phyloP scores from a whole-genome alignment of 2,888 invertebrate species.

The Philereme transversata region DNA sequence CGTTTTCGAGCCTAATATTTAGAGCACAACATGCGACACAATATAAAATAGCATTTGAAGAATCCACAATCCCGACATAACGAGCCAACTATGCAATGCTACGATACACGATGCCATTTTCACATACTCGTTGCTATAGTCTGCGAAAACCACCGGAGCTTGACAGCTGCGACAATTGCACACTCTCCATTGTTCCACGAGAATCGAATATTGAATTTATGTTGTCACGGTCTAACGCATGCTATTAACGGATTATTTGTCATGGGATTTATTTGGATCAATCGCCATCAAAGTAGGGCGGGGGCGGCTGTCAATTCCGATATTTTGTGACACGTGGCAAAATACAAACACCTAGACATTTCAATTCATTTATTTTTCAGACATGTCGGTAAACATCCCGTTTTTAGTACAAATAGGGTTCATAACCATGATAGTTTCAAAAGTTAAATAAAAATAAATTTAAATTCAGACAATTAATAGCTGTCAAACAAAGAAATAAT shows the following conservation, averaged over 20 bases:
- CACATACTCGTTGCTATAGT: conserved; percentile 30
- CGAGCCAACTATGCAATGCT: not conserved
- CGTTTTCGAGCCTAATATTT: no score
- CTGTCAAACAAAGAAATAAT: no score
- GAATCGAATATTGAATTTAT: conserved; percentile 61
- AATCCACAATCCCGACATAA: not conserved
- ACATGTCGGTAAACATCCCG: no score
- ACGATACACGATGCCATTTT: conserved; percentile 23
- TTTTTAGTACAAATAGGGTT: no score
- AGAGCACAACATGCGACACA: no score
- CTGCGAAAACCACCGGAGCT: conserved; percentile 37
- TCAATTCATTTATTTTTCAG: no score
- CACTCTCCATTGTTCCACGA: conserved; percentile 53
- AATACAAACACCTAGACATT: not conserved
- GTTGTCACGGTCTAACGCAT: conserved; percentile 59
- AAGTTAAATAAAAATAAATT: no score
- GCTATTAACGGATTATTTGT: conserved; percentile 54
- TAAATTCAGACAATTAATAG: no score
- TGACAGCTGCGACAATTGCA: conserved; percentile 53
- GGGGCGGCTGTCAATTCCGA: conserved; percentile 8
- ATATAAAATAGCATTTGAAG: no score
- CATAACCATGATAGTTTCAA: no score
- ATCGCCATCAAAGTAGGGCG: conserved; percentile 11
- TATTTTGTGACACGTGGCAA: not conserved
- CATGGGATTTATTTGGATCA: conserved; percentile 49